A percentile compares a stretch with the other conserved stretches of the same genome.
phyloP scores from a whole-genome alignment of 2,888 invertebrate species.

The Proisotoma minuta region DNA sequence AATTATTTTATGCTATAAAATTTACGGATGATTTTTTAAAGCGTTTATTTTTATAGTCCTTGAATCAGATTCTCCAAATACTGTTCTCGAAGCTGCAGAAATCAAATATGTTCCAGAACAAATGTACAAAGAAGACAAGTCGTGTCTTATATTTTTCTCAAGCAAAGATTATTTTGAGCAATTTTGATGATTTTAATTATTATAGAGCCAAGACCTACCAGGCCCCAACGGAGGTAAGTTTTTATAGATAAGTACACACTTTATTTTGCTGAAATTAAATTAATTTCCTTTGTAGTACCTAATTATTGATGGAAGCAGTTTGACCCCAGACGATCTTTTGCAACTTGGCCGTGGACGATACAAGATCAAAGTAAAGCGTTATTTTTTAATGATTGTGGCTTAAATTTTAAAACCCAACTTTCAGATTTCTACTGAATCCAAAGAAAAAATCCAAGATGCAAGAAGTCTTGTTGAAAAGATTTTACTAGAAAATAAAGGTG shows the following conservation, averaged over 20 bases:
- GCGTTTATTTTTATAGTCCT: constrained; percentile 53
- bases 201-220: neutral
- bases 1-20: constrained; percentile 41
- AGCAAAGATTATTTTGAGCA: no score
- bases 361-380: constrained; percentile 54
- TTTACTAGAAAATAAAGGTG: constrained; percentile 59
- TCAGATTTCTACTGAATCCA: constrained; percentile 57
- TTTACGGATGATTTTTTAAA: neutral
- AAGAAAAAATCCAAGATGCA: constrained; percentile 55
- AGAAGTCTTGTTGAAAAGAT: constrained; percentile 59
- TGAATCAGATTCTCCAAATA: constrained; percentile 54
- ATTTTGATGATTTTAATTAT: no score
- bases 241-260: neutral
- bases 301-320: constrained; percentile 57
- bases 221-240: neutral
- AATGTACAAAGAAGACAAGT: no score
- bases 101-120: constrained; percentile 55
- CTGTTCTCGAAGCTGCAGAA: constrained; percentile 53
- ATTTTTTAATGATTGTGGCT: no score
- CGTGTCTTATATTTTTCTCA: no score
- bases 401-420: no score
- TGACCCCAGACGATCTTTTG: constrained; percentile 58
- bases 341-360: constrained; percentile 57
- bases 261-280: neutral
- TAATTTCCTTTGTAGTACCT: constrained; percentile 51